A percentile compares a stretch with the other conserved stretches of the same genome.
phyloP scores from a whole-genome alignment of 1,140 invertebrate genomes.

The Ooceraea biroi region DNA sequence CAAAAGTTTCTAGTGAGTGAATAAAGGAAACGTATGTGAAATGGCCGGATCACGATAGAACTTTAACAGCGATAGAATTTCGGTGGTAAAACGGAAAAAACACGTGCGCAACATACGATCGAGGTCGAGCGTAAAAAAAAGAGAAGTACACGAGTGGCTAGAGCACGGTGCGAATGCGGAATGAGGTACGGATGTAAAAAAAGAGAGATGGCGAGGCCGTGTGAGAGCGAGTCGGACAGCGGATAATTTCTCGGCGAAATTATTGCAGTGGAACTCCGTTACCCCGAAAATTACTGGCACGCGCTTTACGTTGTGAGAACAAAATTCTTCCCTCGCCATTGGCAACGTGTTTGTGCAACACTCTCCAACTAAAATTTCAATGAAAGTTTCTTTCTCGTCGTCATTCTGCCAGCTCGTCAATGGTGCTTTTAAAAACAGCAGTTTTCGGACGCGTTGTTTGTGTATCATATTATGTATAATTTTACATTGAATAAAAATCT shows the following conservation, averaged over 20 bases:
- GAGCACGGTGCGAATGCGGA: conserved; percentile 44
- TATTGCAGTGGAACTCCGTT: conserved; percentile 52
- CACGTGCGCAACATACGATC: conserved; percentile 56
- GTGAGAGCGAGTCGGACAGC: conserved; percentile 48
- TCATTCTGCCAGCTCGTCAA: conserved; percentile 24
- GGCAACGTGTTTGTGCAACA: conserved; percentile 27
- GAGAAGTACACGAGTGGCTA: conserved; percentile 18
- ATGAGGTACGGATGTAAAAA: conserved; percentile 54
- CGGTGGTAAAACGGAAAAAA: conserved; percentile 40
- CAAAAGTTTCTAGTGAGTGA: neutral
- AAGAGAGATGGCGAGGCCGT: neutral
- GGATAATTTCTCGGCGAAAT: conserved; percentile 67
- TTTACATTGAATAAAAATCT: neutral
- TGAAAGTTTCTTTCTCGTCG: conserved; percentile 21
- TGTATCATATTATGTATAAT: neutral
- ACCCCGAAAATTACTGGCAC: conserved; percentile 57
- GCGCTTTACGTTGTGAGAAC: conserved; percentile 48
- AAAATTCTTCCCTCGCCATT: conserved; percentile 6
- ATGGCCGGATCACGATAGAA: conserved; percentile 18
- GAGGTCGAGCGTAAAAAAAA: conserved; percentile 55
- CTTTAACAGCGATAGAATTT: conserved; percentile 61
- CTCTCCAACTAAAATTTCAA: conserved; percentile 50
- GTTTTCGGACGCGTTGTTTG: neutral
- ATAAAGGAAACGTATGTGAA: conserved; percentile 9
- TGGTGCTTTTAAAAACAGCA: conserved; percentile 4